A percentile compares a stretch with the other conserved stretches of the same genome.
These are phyloP conservation scores for Ormyrus nitidulus DNA, from an alignment of 2,888 invertebrate species.

Conservation along the genomic window DNA sequence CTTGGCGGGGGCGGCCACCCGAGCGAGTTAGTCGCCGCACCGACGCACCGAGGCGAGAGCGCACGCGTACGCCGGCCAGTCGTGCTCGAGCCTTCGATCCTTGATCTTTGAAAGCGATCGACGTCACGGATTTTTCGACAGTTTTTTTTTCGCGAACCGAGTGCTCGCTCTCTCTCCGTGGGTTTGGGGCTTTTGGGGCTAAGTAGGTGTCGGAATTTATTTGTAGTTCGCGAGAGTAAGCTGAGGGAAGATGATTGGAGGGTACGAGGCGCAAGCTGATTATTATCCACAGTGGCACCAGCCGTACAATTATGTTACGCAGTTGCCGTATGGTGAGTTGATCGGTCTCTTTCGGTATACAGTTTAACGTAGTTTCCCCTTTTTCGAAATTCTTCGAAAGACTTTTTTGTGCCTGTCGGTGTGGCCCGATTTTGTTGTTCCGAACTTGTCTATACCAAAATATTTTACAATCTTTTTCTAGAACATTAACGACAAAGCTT, in stretches of 20 bases:
- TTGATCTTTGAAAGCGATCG: not conserved
- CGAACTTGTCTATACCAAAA: too few species aligned
- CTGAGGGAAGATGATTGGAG: constrained; percentile 62
- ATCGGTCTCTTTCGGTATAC: not conserved
- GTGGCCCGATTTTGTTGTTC: too few species aligned
- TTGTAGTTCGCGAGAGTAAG: too few species aligned
- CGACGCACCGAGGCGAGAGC: constrained; percentile 42
- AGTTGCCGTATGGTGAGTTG: constrained; percentile 72
- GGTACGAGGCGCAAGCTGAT: constrained; percentile 72
- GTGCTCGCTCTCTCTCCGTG: too few species aligned
- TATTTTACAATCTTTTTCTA: too few species aligned
- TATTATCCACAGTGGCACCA: constrained; percentile 75
- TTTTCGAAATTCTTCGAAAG: too few species aligned
- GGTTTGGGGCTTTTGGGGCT: too few species aligned
- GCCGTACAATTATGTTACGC: constrained; percentile 73
- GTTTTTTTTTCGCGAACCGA: too few species aligned
- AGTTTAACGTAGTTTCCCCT: too few species aligned
- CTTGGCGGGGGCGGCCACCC: not conserved
- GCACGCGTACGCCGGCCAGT: constrained; percentile 59
- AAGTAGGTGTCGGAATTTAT: too few species aligned
- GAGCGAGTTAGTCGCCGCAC: not conserved
- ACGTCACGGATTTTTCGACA: not conserved
- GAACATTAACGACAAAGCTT: too few species aligned
- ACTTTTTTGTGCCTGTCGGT: too few species aligned
- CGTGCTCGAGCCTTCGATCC: not conserved